Conservation (phyloP, 2,797 vertebrate genomes). For the Anisognathus igniventris region DNA sequence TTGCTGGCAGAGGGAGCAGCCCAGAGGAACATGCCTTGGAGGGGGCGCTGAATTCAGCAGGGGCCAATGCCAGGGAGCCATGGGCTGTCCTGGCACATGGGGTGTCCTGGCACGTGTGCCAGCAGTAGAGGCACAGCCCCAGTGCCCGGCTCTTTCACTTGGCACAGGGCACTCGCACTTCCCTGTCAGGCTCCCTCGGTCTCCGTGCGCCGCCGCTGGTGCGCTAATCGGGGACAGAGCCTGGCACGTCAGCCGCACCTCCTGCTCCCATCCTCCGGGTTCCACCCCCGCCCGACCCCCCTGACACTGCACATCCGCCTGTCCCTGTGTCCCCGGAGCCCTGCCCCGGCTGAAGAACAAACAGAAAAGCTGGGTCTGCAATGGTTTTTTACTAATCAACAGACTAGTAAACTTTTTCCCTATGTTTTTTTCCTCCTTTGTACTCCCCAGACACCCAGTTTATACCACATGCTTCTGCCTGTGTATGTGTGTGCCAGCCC, state of each 20-base stretch:
- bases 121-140: rapidly evolving
- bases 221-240: rapidly evolving
- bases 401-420: neutral
- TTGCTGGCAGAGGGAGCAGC: neutral
- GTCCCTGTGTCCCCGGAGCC: neutral
- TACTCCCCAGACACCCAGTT: neutral
- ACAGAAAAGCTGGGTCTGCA: neutral
- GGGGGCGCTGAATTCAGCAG: neutral
- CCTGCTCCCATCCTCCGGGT: neutral
- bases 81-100: neutral
- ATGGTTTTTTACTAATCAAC: neutral
- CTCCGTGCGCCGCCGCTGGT: neutral
- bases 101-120: rapidly evolving
- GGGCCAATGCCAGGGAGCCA: neutral
- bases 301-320: neutral
- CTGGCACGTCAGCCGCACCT: neutral
- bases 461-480: neutral
- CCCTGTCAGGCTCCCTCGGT: neutral
- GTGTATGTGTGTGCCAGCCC: neutral
- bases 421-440: neutral
- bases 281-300: neutral
- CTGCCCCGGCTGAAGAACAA: neutral
- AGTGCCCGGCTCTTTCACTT: rapidly evolving
- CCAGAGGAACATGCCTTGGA: neutral
- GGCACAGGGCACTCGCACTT: neutral